phyloP scores from a whole-genome alignment of 2,113 vertebrate genomes.

The Trogon melanurus region DNA sequence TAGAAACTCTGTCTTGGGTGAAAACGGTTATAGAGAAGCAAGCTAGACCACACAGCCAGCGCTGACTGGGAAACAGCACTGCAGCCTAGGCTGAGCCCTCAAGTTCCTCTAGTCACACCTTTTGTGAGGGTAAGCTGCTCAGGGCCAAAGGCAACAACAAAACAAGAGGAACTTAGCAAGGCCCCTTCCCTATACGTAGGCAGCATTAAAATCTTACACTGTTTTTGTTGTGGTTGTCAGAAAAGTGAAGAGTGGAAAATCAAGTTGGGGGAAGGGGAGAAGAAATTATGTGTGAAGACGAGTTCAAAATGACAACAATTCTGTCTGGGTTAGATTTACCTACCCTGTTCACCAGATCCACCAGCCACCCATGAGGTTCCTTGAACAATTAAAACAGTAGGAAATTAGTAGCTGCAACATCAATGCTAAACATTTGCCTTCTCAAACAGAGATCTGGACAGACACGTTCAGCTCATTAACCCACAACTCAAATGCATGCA shows the following conservation, averaged over 20 bases:
- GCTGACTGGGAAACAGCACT: neutral
- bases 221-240: neutral
- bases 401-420: slow-evolving; percentile 14
- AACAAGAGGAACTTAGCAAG: neutral
- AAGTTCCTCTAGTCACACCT: neutral
- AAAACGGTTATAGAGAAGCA: neutral
- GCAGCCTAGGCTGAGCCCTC: neutral
- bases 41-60: neutral
- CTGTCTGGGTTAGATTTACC: slow-evolving; percentile 22
- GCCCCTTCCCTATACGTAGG: neutral
- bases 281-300: neutral
- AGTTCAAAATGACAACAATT: neutral
- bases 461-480: neutral
- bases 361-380: slow-evolving; percentile 99
- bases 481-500: neutral
- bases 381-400: slow-evolving; percentile 72
- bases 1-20: neutral
- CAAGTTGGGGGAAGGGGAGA: neutral
- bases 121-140: neutral
- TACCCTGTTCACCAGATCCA: slow-evolving; percentile 98
- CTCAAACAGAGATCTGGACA: neutral
- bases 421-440: neutral
- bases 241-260: neutral
- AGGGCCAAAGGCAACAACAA: neutral
- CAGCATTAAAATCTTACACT: neutral